Percentiles rank a stretch among this genome's conserved stretches.
Evolutionary conservation across 2,113 vertebrate species (phyloP).

Genomic region (Pygoscelis antarcticus): DNA sequence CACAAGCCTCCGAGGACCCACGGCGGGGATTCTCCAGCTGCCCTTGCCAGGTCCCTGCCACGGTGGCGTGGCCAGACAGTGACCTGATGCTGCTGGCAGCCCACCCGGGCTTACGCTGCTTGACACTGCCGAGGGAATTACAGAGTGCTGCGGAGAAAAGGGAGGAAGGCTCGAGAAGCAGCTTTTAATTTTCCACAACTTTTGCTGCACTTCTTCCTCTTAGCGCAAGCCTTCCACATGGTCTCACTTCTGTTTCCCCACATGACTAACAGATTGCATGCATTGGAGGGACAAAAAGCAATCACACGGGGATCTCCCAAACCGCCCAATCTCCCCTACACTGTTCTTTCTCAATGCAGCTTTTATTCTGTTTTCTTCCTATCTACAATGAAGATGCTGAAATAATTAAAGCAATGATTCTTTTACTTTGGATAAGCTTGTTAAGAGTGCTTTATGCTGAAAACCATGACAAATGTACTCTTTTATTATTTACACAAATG

Average conservation of each 20-base stretch:
- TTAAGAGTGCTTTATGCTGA: neutral
- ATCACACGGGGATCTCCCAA: neutral
- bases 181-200: neutral
- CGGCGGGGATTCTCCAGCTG: neutral
- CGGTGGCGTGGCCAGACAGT: accelerated
- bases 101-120: neutral
- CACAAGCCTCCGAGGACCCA: accelerated
- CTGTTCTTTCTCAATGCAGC: neutral
- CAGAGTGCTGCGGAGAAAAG: accelerated
- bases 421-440: slow-evolving; percentile 23
- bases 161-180: neutral
- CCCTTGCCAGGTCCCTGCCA: accelerated
- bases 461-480: neutral
- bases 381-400: neutral
- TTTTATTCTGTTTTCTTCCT: neutral
- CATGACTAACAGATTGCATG: neutral
- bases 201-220: neutral
- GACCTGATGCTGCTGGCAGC: neutral
- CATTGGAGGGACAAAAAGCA: neutral
- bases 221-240: neutral
- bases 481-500: neutral
- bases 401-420: neutral
- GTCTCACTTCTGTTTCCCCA: neutral
- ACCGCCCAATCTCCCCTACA: neutral
- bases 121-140: neutral